These are phyloP conservation scores for Champsocephalus gunnari DNA, from an alignment of 2,797 vertebrate genomes.

Conservation along the genomic window DNA sequence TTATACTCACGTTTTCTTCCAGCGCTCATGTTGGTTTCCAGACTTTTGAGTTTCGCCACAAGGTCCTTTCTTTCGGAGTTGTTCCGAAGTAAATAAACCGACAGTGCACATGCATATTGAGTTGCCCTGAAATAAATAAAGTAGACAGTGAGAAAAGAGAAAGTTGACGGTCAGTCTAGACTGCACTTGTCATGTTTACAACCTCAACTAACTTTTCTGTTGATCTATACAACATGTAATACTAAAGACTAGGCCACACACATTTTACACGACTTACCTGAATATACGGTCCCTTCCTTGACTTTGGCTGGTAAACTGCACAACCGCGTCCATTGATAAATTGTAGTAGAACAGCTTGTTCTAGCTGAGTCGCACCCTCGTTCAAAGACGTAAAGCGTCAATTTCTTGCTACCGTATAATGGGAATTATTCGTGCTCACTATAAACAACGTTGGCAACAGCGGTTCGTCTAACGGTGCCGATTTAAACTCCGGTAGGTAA, in stretches of 20 bases:
- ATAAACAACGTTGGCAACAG: neutral
- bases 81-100: slow-evolving; percentile 88
- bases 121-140: slow-evolving; percentile 87
- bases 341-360: slow-evolving; percentile 54
- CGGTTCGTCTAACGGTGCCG: rapidly evolving
- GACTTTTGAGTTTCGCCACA: slow-evolving; percentile 86
- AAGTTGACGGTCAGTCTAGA: neutral
- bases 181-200: neutral
- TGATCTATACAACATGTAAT: neutral
- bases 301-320: slow-evolving; percentile 87
- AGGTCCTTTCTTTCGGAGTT: slow-evolving; percentile 84
- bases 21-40: slow-evolving; percentile 93
- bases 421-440: neutral
- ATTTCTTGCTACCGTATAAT: rapidly evolving
- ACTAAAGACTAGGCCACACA: neutral
- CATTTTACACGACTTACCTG: slow-evolving; percentile 78
- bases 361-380: slow-evolving; percentile 16
- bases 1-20: slow-evolving; percentile 94
- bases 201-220: slow-evolving; percentile 2
- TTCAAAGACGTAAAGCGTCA: neutral
- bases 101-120: slow-evolving; percentile 93
- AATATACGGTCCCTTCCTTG: slow-evolving; percentile 93
- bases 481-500: neutral
- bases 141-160: neutral
- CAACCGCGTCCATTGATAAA: slow-evolving; percentile 87